phyloP scores from a whole-genome alignment of 2,113 vertebrate species.

The Seriola dumerili region DNA sequence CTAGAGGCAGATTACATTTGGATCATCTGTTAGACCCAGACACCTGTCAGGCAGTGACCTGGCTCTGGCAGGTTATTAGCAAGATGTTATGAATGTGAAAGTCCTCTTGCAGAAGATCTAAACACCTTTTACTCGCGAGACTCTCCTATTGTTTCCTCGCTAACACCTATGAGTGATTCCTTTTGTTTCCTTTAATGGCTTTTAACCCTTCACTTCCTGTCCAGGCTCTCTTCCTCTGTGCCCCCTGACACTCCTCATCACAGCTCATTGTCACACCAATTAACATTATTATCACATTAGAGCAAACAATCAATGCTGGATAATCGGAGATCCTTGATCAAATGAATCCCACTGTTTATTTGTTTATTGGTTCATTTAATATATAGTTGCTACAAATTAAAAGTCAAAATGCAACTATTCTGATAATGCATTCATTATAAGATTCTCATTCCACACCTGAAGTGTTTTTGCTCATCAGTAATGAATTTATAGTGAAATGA shows the following conservation, averaged over 20 bases:
- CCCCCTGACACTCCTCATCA: slow-evolving; percentile 3
- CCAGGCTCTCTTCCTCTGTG: neutral
- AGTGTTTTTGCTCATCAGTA: neutral
- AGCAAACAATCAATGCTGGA: neutral
- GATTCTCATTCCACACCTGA: too few relatives aligned
- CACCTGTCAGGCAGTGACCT: slow-evolving; percentile 1
- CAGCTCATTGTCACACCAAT: slow-evolving; percentile 39
- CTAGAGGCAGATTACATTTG: neutral
- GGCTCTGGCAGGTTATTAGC: slow-evolving; percentile 48
- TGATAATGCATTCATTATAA: neutral
- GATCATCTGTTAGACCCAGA: neutral
- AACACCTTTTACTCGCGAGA: neutral
- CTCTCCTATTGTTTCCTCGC: slow-evolving; percentile 32
- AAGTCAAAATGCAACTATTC: neutral
- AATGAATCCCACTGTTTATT: neutral
- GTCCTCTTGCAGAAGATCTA: slow-evolving; percentile 36
- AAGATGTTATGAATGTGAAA: slow-evolving; percentile 33
- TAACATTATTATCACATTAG: slow-evolving; percentile 25
- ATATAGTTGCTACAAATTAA: slow-evolving; percentile 11
- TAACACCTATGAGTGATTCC: slow-evolving; percentile 47
- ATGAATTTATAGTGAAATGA: neutral
- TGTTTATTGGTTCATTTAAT: neutral
- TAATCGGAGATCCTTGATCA: neutral
- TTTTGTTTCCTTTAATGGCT: slow-evolving; percentile 54
- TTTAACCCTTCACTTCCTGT: slow-evolving; percentile 60